Evolutionary conservation across 2,113 vertebrate species (phyloP).

Genomic region (Malurus cyaneus): DNA sequence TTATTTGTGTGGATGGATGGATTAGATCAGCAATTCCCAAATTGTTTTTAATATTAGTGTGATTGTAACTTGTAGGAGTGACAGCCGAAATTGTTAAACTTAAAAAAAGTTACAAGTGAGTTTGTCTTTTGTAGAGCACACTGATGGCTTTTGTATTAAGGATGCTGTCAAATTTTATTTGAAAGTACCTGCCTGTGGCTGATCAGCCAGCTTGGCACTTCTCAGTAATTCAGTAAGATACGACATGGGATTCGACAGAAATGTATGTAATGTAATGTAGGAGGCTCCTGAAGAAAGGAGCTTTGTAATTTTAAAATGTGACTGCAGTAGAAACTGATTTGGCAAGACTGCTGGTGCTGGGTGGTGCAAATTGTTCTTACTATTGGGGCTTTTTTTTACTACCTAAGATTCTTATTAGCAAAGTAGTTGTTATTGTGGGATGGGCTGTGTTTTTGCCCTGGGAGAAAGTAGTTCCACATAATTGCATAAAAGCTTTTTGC

Average conservation of each 20-base stretch:
- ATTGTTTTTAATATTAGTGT: background rate
- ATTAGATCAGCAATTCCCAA: background rate
- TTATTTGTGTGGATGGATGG: background rate
- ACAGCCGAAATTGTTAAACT: background rate
- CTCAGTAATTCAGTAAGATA: background rate
- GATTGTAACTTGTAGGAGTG: background rate
- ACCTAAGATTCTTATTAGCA: background rate
- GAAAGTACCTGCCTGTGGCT: background rate
- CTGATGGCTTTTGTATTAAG: background rate
- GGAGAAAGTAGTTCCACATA: background rate
- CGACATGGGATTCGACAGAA: background rate
- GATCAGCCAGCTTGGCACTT: background rate
- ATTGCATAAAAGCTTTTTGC: background rate
- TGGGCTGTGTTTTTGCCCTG: background rate
- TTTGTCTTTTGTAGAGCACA: background rate
- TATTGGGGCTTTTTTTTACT: background rate
- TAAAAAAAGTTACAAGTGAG: background rate
- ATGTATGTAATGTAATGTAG: background rate
- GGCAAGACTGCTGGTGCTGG: background rate
- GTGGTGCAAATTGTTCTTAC: background rate
- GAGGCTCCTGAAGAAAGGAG: background rate
- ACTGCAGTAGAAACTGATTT: background rate
- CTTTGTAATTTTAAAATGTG: background rate
- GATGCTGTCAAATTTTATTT: background rate
- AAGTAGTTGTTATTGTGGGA: background rate